Evolutionary conservation across 2,113 vertebrate genomes (phyloP).

Genomic region (Sardina pilchardus): DNA sequence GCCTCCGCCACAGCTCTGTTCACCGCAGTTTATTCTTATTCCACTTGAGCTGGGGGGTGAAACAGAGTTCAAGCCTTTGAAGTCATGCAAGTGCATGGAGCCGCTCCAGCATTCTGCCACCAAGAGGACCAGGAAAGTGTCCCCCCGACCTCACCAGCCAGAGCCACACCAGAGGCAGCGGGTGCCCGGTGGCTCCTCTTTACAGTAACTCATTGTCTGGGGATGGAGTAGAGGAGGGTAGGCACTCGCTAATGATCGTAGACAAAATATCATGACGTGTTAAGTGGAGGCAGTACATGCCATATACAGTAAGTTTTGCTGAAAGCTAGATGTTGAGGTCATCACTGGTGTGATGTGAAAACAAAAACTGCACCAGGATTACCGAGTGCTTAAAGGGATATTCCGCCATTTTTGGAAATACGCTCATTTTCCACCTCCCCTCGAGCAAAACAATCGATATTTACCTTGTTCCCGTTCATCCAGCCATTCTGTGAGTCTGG

Average conservation of each 20-base stretch:
- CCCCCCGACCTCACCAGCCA: not conserved
- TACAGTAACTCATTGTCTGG: not conserved
- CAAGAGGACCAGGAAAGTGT: not conserved
- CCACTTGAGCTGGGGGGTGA: not conserved
- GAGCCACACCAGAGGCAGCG: not conserved
- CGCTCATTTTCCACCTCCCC: no score
- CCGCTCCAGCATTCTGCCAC: not conserved
- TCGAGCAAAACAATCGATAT: no score
- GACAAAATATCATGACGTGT: not conserved
- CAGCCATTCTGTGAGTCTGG: no score
- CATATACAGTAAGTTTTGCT: no score
- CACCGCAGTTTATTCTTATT: constrained; percentile 6
- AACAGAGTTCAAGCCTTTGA: not conserved
- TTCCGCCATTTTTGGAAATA: no score
- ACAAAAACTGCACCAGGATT: not conserved
- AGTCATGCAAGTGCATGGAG: not conserved
- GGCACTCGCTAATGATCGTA: not conserved
- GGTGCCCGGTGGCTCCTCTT: not conserved
- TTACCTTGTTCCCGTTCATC: no score
- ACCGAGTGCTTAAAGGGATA: not conserved
- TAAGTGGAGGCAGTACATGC: no score
- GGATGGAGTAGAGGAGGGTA: not conserved
- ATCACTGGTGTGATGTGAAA: no score
- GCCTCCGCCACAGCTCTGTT: not conserved
- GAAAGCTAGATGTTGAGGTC: no score